Base-by-base conservation (phyloP, 2,888 invertebrate genomes). In the Celastrina argiolus region DNA sequence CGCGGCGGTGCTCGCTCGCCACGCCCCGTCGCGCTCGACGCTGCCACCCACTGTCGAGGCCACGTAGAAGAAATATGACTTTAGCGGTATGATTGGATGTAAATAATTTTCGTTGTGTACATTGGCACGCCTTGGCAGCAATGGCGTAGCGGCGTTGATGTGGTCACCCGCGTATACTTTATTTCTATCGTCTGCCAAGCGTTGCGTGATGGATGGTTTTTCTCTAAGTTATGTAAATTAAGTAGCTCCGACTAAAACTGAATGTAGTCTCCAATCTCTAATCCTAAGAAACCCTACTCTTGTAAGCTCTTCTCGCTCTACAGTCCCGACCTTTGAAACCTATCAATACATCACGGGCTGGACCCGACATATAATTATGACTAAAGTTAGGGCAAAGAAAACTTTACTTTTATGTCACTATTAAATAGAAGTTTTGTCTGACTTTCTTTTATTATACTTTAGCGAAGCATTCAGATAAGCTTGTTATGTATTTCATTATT, bases 1-100 rank as follows among this genome's bases (percentile, higher is more conserved):
- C 0, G 76, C 84, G 61, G 85, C 87, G 2, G 83, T 94, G 10
- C 79, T 94, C 18, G 75, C 84, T 3, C 74, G 87, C 0, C 88
- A 82, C 68, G 74, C 73, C 45, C 68, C 34, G 5, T 16, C 39
- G n/a, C 28, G 41, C 42, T 18, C 41, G 45, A 5, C 16, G 14
- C 63, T 41, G 10, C 64, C 70, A n/a, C 64, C 71, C 12, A 69
- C 70, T 10, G 36, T 68, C 18, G 70, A 71, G 58, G 63, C 63
- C 31, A 67, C 58, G 36, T 70, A 71, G 67, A 69, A 68, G 6
- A 42, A 6, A 26, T 7, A 1, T 34, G 4, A 18, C 18, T 18
- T 18, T 39, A 41, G 12, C 39, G 34, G 41, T 31, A 64, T 42
- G 10, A 14, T 12, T 26, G n/a, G 22, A 39, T 63, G 61, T 63